Evolutionary conservation across 2,797 vertebrate species (phyloP).

Genomic region (Myotis findleyi): DNA sequence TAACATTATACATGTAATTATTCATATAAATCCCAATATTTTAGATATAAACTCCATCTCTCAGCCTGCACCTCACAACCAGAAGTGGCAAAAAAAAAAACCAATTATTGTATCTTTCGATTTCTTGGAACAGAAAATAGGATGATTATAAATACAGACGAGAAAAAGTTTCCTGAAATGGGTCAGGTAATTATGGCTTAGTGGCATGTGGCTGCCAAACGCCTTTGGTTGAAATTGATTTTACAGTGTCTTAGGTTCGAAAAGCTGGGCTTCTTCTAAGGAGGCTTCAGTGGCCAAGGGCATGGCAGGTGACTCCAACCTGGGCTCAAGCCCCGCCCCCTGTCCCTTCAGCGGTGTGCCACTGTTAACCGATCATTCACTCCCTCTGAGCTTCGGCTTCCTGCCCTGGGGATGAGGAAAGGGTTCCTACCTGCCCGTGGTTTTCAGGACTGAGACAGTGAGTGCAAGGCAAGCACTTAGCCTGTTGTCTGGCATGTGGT

Average conservation of each 20-base stretch:
- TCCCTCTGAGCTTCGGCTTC: not conserved
- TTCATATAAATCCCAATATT: not conserved
- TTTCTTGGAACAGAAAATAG: constrained; percentile 47
- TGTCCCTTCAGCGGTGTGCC: not conserved
- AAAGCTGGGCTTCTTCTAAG: not conserved
- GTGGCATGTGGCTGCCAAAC: not conserved
- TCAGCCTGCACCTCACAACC: not conserved
- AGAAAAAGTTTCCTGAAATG: constrained; percentile 26
- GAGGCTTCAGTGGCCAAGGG: not conserved
- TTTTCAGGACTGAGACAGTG: not conserved
- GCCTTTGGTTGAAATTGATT: not conserved
- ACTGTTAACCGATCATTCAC: rapidly evolving
- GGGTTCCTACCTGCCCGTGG: rapidly evolving
- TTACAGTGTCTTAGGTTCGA: not conserved
- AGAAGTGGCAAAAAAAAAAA: not conserved
- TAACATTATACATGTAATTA: not conserved
- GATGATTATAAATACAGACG: not conserved
- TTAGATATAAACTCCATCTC: not conserved
- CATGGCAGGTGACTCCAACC: too few species aligned
- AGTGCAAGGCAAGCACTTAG: not conserved
- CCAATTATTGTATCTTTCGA: not conserved
- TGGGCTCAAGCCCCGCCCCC: not conserved
- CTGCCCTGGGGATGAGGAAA: not conserved
- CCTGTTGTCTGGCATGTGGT: rapidly evolving
- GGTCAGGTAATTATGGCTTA: not conserved